A percentile compares a stretch with the other conserved stretches of the same genome.
Evolutionary conservation across 1,140 invertebrate species (phyloP).

Genomic region (Pachyrhynchus sulphureomaculatus): DNA sequence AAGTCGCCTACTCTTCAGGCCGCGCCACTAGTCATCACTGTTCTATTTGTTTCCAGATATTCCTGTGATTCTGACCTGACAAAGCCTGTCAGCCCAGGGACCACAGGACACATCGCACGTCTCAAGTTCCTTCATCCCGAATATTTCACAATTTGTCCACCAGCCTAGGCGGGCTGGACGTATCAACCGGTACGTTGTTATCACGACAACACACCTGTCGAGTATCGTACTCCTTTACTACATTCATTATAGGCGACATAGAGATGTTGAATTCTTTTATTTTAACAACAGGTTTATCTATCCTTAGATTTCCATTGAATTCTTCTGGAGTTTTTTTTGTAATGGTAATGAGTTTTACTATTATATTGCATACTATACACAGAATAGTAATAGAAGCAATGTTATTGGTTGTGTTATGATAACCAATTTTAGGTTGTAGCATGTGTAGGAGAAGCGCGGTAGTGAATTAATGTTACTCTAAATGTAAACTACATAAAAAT

Average conservation of each 20-base stretch:
- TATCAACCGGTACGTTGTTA: conserved; percentile 23
- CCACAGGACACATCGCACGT: conserved; percentile 26
- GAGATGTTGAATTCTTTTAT: conserved; percentile 24
- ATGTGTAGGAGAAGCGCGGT: too few relatives aligned
- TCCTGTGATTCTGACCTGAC: conserved; percentile 48
- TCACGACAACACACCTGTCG: conserved; percentile 10
- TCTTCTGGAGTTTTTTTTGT: too few relatives aligned
- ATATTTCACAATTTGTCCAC: conserved; percentile 40
- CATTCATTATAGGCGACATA: conserved; percentile 17
- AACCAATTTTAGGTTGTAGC: too few relatives aligned
- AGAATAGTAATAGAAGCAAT: too few relatives aligned
- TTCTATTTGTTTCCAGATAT: conserved; percentile 53
- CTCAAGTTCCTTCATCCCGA: conserved; percentile 36
- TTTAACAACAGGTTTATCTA: not conserved
- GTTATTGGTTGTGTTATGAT: too few relatives aligned
- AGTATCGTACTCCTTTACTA: conserved; percentile 8
- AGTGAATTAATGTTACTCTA: too few relatives aligned
- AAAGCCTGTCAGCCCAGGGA: conserved; percentile 23
- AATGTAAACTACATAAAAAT: too few relatives aligned
- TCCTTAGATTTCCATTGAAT: too few relatives aligned
- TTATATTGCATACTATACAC: too few relatives aligned
- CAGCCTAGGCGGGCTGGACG: conserved; percentile 45
- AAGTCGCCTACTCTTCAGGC: conserved; percentile 46
- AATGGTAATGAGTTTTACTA: too few relatives aligned
- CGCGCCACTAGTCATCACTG: conserved; percentile 51